A percentile compares a stretch with the other conserved stretches of the same genome.
These are phyloP conservation scores for Mythimna vitellina DNA, from an alignment of 2,888 invertebrate species.

Conservation along the genomic window DNA sequence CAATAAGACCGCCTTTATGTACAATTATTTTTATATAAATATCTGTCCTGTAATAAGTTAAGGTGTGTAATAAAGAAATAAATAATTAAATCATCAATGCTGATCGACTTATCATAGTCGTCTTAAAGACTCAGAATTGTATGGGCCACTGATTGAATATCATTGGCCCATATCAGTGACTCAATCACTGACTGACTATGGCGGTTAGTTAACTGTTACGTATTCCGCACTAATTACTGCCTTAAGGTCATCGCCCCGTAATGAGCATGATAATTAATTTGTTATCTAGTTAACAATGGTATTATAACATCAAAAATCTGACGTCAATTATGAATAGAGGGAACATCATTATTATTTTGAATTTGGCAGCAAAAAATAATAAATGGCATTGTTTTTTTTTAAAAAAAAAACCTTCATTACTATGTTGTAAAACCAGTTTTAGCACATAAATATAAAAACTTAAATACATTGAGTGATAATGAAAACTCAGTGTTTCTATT, in stretches of 20 bases:
- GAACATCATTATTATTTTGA: neutral
- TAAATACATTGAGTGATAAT: too few species aligned
- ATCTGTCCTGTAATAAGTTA: too few species aligned
- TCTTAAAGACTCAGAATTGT: neutral
- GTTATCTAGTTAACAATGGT: constrained; percentile 44
- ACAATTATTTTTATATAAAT: too few species aligned
- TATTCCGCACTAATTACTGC: constrained; percentile 60
- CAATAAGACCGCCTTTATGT: too few species aligned
- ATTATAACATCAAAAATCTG: constrained; percentile 15
- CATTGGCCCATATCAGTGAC: constrained; percentile 45
- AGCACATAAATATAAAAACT: too few species aligned
- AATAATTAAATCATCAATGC: too few species aligned
- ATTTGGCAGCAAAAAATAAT: neutral
- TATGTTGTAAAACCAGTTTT: too few species aligned
- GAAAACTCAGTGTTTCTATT: too few species aligned
- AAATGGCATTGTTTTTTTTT: neutral
- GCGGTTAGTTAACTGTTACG: constrained; percentile 46
- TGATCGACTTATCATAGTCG: neutral
- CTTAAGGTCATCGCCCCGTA: constrained; percentile 47
- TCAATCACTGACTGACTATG: constrained; percentile 23
- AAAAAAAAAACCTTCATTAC: too few species aligned
- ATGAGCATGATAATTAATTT: constrained; percentile 40
- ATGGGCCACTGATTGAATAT: constrained; percentile 8
- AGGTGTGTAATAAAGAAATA: too few species aligned
- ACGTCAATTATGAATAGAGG: constrained; percentile 1